phyloP scores from a whole-genome alignment of 2,113 vertebrate genomes.

The Maylandia zebra region DNA sequence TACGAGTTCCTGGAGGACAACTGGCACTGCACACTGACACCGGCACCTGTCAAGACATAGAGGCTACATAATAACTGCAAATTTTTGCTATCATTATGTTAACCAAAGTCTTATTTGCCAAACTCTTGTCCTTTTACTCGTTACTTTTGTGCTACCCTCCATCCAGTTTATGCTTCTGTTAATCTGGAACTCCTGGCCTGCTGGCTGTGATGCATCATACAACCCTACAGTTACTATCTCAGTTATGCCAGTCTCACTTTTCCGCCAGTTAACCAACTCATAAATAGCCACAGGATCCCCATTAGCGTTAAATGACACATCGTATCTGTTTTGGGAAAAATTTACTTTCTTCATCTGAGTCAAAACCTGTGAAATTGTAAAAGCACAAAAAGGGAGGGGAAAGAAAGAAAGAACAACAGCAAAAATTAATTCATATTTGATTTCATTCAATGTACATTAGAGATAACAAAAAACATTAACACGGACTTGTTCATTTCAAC shows the following conservation, averaged over 20 bases:
- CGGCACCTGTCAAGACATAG: not conserved
- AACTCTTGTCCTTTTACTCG: slow-evolving; percentile 12
- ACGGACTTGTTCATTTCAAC: not conserved
- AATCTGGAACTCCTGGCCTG: slow-evolving; percentile 44
- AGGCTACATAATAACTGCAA: not conserved
- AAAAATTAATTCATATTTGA: not conserved
- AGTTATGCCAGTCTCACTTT: not conserved
- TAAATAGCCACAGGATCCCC: slow-evolving; percentile 41
- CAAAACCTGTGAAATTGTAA: slow-evolving; percentile 27
- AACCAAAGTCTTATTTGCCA: not conserved
- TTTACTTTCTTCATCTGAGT: slow-evolving; percentile 42
- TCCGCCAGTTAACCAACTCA: slow-evolving; percentile 67
- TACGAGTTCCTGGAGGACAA: not conserved
- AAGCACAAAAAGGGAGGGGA: fast-evolving
- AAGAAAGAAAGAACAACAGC: fast-evolving
- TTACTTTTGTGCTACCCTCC: slow-evolving; percentile 33
- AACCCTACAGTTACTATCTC: not conserved
- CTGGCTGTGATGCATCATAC: slow-evolving; percentile 33
- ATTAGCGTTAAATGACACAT: slow-evolving; percentile 44
- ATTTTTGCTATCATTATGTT: not conserved
- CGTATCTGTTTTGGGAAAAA: slow-evolving; percentile 50
- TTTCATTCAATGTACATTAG: not conserved
- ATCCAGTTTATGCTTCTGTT: slow-evolving; percentile 52
- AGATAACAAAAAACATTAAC: not conserved
- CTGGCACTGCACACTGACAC: slow-evolving; percentile 55